phyloP scores from a whole-genome alignment of 2,888 invertebrate species.

The Cantharis flavilabris region DNA sequence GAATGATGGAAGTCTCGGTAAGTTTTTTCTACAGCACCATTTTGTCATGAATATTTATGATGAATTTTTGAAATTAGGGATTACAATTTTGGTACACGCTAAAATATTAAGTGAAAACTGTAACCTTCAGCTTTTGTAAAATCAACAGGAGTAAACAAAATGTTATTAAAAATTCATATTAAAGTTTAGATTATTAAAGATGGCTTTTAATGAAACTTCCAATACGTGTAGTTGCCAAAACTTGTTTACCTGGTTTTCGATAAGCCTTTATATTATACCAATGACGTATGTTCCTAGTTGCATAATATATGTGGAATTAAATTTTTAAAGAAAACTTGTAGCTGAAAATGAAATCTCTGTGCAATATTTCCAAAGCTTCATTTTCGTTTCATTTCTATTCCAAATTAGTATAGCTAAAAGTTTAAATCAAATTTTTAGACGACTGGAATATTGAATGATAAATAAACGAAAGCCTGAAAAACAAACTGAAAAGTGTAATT shows the following conservation, averaged over 20 bases:
- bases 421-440: background rate
- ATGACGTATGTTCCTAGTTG: background rate
- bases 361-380: background rate
- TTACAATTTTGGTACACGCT: background rate
- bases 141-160: background rate
- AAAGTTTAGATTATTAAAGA: background rate
- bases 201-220: background rate
- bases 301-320: background rate
- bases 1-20: slow-evolving; percentile 28
- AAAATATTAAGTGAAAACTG: background rate
- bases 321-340: background rate
- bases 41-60: background rate
- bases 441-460: background rate
- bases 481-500: background rate
- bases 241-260: background rate
- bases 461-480: background rate
- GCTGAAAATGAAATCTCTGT: background rate
- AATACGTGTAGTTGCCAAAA: background rate
- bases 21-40: slow-evolving; percentile 7
- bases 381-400: background rate
- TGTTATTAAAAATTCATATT: background rate
- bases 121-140: background rate
- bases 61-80: background rate
- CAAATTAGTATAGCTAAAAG: background rate
- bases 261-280: background rate